Evolutionary conservation across 1,140 invertebrate genomes (phyloP).

Genomic region (Amyelois transitella): DNA sequence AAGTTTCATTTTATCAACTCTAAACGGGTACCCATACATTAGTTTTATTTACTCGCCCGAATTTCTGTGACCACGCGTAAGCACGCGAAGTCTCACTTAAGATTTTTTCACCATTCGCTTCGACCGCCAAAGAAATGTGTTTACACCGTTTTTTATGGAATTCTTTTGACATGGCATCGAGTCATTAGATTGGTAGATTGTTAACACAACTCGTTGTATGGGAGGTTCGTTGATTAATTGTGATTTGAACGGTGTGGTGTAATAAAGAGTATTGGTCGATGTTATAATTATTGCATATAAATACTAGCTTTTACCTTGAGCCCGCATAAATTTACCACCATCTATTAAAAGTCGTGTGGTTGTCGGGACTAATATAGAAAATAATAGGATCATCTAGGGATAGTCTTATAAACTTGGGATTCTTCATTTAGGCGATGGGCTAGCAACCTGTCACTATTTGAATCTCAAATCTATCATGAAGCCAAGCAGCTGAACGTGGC

Average conservation of each 20-base stretch:
- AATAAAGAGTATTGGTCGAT: too few species aligned
- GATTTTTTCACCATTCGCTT: constrained; percentile 52
- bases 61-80: constrained; percentile 50
- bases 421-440: too few species aligned
- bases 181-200: constrained; percentile 61
- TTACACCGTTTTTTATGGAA: constrained; percentile 54
- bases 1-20: not conserved
- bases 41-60: constrained; percentile 17
- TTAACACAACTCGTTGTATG: constrained; percentile 16
- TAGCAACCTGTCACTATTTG: too few species aligned
- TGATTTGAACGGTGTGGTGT: not conserved
- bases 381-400: too few species aligned
- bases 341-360: too few species aligned
- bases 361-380: too few species aligned
- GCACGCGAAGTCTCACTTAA: constrained; percentile 62
- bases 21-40: not conserved
- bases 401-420: too few species aligned
- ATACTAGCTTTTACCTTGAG: too few species aligned
- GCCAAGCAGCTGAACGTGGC: too few species aligned
- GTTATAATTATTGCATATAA: too few species aligned
- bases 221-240: not conserved
- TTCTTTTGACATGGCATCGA: constrained; percentile 65
- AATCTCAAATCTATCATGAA: too few species aligned
- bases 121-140: constrained; percentile 37
- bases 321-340: too few species aligned